A percentile compares a stretch with the other conserved stretches of the same genome.
Evolutionary conservation across 2,113 vertebrate species (phyloP).

Genomic region (Mesoclemmys tuberculata): DNA sequence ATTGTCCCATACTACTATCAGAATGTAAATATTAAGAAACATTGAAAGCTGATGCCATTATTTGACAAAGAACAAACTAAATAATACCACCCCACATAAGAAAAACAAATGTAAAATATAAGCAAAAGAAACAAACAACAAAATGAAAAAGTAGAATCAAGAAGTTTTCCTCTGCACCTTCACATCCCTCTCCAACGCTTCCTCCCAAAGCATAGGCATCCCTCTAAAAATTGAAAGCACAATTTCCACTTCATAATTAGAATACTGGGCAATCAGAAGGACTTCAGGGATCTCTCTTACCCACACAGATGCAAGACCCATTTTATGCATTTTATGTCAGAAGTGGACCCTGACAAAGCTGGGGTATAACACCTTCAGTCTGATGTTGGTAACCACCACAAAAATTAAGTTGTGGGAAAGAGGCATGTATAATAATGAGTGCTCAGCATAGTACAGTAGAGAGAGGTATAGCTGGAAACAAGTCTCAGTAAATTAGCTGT

Average conservation of each 20-base stretch:
- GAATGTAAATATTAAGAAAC: not conserved
- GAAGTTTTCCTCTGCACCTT: not conserved
- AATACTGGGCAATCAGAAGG: not conserved
- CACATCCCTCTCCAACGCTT: not conserved
- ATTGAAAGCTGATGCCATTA: not conserved
- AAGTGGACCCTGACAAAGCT: not conserved
- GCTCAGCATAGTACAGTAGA: not conserved
- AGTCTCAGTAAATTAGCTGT: not conserved
- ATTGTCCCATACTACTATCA: not conserved
- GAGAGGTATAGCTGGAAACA: not conserved
- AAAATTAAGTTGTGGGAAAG: slow-evolving; percentile 24
- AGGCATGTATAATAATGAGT: not conserved
- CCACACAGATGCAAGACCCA: not conserved
- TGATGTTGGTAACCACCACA: not conserved
- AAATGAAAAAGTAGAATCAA: not conserved
- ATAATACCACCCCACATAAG: not conserved
- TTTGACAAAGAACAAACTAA: not conserved
- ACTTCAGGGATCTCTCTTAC: not conserved
- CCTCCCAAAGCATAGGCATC: not conserved
- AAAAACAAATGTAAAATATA: not conserved
- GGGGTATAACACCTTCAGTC: not conserved
- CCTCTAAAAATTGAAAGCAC: not conserved
- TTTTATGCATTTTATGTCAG: not conserved
- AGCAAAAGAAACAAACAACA: not conserved
- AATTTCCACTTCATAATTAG: not conserved